Evolutionary conservation across 2,888 invertebrate species (phyloP).

Genomic region (Aspidapion aeneum): DNA sequence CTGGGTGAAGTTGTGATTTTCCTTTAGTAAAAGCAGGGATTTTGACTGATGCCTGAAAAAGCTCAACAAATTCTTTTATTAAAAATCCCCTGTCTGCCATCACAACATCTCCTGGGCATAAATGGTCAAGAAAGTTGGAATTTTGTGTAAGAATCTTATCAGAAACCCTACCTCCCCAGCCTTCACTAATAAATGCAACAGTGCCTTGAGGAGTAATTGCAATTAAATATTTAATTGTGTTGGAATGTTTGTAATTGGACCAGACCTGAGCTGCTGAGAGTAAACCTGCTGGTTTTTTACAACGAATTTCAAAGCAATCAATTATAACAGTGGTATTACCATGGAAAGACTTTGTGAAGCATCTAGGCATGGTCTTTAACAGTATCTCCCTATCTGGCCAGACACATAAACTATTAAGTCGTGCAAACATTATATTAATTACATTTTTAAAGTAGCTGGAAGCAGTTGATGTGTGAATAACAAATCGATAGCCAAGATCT

Average conservation of each 20-base stretch:
- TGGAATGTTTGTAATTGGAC: background rate
- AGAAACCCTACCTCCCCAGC: constrained; percentile 21
- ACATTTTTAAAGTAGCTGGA: constrained; percentile 12
- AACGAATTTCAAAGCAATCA: background rate
- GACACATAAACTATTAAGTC: constrained; percentile 4
- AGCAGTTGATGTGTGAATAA: background rate
- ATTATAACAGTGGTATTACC: constrained; percentile 9
- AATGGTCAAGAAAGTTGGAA: too few species aligned
- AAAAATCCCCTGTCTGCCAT: too few species aligned
- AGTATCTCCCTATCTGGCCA: constrained; percentile 5
- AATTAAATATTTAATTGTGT: constrained; percentile 23
- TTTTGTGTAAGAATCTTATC: constrained; percentile 21
- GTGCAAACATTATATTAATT: constrained; percentile 3
- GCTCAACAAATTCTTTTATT: constrained; percentile 21
- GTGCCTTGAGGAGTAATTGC: constrained; percentile 25
- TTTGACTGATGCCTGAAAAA: constrained; percentile 19
- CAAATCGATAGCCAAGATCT: background rate
- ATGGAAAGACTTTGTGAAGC: constrained; percentile 18
- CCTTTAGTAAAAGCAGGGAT: constrained; percentile 28
- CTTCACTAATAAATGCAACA: constrained; percentile 22
- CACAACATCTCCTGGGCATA: too few species aligned
- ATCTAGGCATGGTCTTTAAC: constrained; percentile 9
- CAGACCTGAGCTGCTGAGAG: background rate
- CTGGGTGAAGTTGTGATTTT: constrained; percentile 25
- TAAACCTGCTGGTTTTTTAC: constrained; percentile 8